phyloP scores from a whole-genome alignment of 2,888 invertebrate species.

The Hyalella azteca region DNA sequence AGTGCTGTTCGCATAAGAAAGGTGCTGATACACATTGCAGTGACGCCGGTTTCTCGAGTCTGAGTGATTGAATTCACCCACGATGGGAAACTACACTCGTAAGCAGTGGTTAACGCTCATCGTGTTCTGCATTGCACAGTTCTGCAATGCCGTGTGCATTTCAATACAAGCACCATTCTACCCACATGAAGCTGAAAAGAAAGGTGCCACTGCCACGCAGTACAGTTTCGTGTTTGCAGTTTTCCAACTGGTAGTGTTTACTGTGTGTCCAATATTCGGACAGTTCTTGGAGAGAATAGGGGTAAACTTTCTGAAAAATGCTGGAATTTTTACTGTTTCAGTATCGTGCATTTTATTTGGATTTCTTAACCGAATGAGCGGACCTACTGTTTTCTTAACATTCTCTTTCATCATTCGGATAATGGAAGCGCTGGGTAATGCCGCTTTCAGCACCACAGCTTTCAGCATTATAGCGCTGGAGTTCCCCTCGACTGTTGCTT shows the following conservation, averaged over 20 bases:
- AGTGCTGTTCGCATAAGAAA: no score
- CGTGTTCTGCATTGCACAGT: constrained; percentile 81
- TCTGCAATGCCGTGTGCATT: constrained; percentile 83
- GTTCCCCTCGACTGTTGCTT: constrained; percentile 78
- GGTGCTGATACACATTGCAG: no score
- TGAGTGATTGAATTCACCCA: no score
- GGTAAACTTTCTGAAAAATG: constrained; percentile 79
- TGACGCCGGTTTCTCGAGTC: no score
- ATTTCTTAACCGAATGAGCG: constrained; percentile 61
- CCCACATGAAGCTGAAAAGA: constrained; percentile 81
- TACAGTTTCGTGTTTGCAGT: constrained; percentile 87
- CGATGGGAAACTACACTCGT: constrained; percentile 59
- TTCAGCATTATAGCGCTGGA: constrained; percentile 65
- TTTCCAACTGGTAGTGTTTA: constrained; percentile 81
- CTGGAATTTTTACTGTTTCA: constrained; percentile 82
- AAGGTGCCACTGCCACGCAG: constrained; percentile 80
- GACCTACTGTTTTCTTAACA: constrained; percentile 62
- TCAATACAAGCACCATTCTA: constrained; percentile 86
- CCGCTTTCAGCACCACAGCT: constrained; percentile 63
- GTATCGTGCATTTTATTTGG: constrained; percentile 78
- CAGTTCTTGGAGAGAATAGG: constrained; percentile 78
- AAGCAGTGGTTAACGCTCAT: constrained; percentile 80
- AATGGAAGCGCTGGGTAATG: constrained; percentile 65
- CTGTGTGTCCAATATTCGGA: constrained; percentile 81
- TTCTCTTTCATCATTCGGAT: constrained; percentile 65